A percentile compares a stretch with the other conserved stretches of the same genome.
Evolutionary conservation across 2,797 vertebrate species (phyloP).

Genomic region (Coranthus polyacanthus): DNA sequence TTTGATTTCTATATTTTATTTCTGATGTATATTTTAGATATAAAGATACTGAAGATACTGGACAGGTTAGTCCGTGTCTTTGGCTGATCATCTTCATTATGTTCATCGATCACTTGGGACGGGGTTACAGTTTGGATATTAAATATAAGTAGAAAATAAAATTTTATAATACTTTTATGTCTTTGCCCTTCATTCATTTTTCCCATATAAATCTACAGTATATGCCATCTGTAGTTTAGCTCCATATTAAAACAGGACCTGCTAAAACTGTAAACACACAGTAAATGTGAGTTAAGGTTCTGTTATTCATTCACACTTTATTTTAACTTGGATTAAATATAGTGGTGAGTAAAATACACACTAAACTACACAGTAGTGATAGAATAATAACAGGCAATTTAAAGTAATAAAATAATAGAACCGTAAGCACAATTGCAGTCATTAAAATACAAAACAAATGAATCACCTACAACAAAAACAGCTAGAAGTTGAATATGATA

Average conservation of each 20-base stretch:
- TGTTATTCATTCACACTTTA: no score
- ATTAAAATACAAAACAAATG: no score
- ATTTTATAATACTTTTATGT: slow-evolving; percentile 70
- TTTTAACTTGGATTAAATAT: no score
- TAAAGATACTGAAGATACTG: slow-evolving; percentile 17
- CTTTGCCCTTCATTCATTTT: slow-evolving; percentile 3
- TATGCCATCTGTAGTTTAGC: background rate
- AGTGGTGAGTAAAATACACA: no score
- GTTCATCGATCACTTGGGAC: slow-evolving; percentile 47
- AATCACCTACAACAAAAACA: no score
- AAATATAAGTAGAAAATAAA: slow-evolving; percentile 70
- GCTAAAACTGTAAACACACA: background rate
- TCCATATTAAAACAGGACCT: background rate
- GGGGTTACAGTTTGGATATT: slow-evolving; percentile 49
- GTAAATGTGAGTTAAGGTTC: no score
- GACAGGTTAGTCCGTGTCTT: slow-evolving; percentile 6
- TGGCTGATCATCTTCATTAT: slow-evolving; percentile 27
- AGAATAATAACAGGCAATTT: no score
- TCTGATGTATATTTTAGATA: slow-evolving; percentile 35
- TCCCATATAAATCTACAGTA: background rate
- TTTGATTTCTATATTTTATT: slow-evolving; percentile 52
- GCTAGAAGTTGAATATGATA: no score
- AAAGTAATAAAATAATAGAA: no score
- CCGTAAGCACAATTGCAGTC: no score
- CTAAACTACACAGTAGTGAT: no score